phyloP scores from a whole-genome alignment of 2,888 invertebrate genomes.

The Erannis defoliaria region DNA sequence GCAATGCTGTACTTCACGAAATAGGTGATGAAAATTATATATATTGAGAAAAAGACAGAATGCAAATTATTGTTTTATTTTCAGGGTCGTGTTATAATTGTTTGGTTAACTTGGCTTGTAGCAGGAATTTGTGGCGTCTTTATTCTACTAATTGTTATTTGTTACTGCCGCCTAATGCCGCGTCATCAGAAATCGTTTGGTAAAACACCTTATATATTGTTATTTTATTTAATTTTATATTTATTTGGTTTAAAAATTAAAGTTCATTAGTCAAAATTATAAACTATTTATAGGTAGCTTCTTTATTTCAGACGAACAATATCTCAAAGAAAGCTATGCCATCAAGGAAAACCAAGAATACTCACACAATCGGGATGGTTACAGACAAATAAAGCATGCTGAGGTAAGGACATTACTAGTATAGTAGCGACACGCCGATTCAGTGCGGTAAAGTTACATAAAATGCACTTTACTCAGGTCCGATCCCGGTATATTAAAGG shows the following conservation, averaged over 20 bases:
- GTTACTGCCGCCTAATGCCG: conserved; percentile 90
- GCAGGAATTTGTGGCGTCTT: conserved; percentile 89
- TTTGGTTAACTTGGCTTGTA: conserved; percentile 85
- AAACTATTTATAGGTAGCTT: no score
- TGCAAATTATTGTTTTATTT: conserved; percentile 52
- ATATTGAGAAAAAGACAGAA: conserved; percentile 6
- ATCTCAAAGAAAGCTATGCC: conserved; percentile 76
- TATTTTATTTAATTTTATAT: no score
- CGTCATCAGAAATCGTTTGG: conserved; percentile 90
- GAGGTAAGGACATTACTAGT: conserved; percentile 63
- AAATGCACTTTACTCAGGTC: no score
- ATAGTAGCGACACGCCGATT: no score
- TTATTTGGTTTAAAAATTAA: not conserved
- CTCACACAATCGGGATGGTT: conserved; percentile 69
- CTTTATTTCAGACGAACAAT: conserved; percentile 73
- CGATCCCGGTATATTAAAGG: no score
- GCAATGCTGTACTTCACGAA: no score
- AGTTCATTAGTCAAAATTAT: no score
- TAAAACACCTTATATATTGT: no score
- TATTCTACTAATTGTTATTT: conserved; percentile 88
- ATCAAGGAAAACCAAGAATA: conserved; percentile 80
- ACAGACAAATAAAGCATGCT: conserved; percentile 70
- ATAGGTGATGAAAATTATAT: no score
- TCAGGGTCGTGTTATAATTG: conserved; percentile 83
- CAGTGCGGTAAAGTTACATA: no score